Conservation (phyloP, 2,888 invertebrate species). For the Julus scanicus region DNA sequence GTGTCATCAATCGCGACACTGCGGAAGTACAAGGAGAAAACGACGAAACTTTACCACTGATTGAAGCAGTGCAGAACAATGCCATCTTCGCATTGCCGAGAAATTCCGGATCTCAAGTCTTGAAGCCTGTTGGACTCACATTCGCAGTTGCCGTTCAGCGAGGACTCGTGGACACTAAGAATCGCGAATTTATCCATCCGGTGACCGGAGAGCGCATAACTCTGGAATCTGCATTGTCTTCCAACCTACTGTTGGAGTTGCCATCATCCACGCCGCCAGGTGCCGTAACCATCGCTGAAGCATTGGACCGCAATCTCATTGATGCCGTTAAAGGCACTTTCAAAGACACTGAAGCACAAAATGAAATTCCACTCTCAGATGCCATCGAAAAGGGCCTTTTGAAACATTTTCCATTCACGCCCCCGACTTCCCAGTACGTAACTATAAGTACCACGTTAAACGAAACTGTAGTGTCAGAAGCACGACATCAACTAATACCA, state of each 20-base stretch:
- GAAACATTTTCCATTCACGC: constrained; percentile 54
- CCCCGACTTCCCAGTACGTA: constrained; percentile 65
- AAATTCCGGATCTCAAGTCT: constrained; percentile 67
- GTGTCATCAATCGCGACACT: constrained; percentile 84
- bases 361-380: constrained; percentile 66
- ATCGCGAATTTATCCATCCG: constrained; percentile 67
- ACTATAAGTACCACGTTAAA: constrained; percentile 61
- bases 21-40: constrained; percentile 76
- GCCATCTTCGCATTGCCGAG: constrained; percentile 72
- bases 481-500: constrained; percentile 70
- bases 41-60: constrained; percentile 60
- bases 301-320: constrained; percentile 76
- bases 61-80: constrained; percentile 59
- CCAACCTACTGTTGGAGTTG: constrained; percentile 64
- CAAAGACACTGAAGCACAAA: constrained; percentile 67
- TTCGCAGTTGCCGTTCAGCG: constrained; percentile 66
- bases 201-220: constrained; percentile 65
- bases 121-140: constrained; percentile 77
- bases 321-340: constrained; percentile 69
- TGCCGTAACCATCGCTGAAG: constrained; percentile 76
- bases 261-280: constrained; percentile 78
- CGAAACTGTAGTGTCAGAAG: constrained; percentile 71
- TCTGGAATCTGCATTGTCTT: constrained; percentile 63
- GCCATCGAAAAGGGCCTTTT: constrained; percentile 66
- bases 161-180: constrained; percentile 66